These are phyloP conservation scores for Nannoperca obscura DNA, from an alignment of 2,797 vertebrate species.

Conservation along the genomic window DNA sequence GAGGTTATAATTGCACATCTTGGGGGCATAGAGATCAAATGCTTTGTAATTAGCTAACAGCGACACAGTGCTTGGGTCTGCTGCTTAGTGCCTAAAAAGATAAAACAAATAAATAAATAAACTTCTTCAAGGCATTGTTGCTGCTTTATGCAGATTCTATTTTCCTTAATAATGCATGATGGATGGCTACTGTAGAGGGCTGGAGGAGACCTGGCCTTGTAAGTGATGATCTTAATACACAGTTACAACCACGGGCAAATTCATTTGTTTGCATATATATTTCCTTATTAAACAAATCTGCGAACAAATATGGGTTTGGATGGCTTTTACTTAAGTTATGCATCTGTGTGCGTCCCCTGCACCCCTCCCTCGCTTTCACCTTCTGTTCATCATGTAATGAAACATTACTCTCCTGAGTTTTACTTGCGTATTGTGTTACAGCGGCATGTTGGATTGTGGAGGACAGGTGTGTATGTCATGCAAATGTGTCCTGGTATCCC, in stretches of 20 bases:
- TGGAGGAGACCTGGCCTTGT: slow-evolving; percentile 77
- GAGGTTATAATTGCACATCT: slow-evolving; percentile 77
- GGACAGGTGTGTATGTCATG: slow-evolving; percentile 82
- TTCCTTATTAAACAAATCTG: slow-evolving; percentile 79
- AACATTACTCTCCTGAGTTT: slow-evolving; percentile 80
- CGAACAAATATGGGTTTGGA: slow-evolving; percentile 77
- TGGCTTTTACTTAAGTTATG: slow-evolving; percentile 83
- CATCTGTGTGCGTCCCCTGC: slow-evolving; percentile 47
- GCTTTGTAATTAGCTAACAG: slow-evolving; percentile 79
- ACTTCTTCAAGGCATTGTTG: slow-evolving; percentile 80
- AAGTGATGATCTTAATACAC: slow-evolving; percentile 84
- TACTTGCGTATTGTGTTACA: slow-evolving; percentile 67
- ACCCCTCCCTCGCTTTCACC: slow-evolving; percentile 70
- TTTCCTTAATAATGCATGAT: slow-evolving; percentile 83
- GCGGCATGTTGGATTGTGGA: slow-evolving; percentile 58
- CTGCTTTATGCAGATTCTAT: slow-evolving; percentile 80
- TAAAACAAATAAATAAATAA: slow-evolving; percentile 79
- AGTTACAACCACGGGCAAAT: slow-evolving; percentile 81
- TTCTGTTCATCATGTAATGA: slow-evolving; percentile 79
- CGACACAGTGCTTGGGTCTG: slow-evolving; percentile 62
- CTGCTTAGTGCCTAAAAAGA: slow-evolving; percentile 64
- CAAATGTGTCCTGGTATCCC: slow-evolving; percentile 75
- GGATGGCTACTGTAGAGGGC: slow-evolving; percentile 75
- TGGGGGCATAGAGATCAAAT: slow-evolving; percentile 78
- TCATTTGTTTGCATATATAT: slow-evolving; percentile 80